A percentile compares a stretch with the other conserved stretches of the same genome.
These are phyloP conservation scores for Brenthis hecate DNA, from an alignment of 2,888 invertebrate species.

Conservation along the genomic window DNA sequence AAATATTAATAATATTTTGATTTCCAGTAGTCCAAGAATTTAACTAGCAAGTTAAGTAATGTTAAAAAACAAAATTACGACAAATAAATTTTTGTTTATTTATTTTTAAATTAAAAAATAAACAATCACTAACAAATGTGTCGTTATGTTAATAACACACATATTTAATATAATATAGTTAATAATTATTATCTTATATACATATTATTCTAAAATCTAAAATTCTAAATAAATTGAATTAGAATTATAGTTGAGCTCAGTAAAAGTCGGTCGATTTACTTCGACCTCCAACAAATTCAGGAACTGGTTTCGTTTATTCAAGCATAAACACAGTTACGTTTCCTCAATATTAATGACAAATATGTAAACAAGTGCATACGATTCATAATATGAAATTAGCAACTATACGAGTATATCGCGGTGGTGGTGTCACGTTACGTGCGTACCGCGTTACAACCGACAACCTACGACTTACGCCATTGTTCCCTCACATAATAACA, in stretches of 20 bases:
- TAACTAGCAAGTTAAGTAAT: background rate
- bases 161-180: too few relatives aligned
- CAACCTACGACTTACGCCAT: constrained; percentile 50
- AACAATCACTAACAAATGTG: too few relatives aligned
- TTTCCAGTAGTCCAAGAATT: too few relatives aligned
- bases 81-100: background rate
- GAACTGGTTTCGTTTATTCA: constrained; percentile 32
- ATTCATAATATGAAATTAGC: constrained; percentile 48
- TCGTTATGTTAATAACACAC: too few relatives aligned
- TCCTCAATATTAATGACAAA: constrained; percentile 37
- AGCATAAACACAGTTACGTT: constrained; percentile 32
- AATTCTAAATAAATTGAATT: background rate
- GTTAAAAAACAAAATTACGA: background rate
- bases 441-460: constrained; percentile 40
- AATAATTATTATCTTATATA: too few relatives aligned
- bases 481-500: constrained; percentile 57
- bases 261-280: constrained; percentile 13
- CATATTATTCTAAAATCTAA: background rate
- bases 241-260: background rate
- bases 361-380: constrained; percentile 27
- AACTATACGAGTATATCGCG: constrained; percentile 41
- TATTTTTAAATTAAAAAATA: too few relatives aligned
- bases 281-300: constrained; percentile 26
- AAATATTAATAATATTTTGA: background rate
- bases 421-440: constrained; percentile 51